phyloP scores from a whole-genome alignment of 1,140 invertebrate species.

The Macrobrachium rosenbergii region DNA sequence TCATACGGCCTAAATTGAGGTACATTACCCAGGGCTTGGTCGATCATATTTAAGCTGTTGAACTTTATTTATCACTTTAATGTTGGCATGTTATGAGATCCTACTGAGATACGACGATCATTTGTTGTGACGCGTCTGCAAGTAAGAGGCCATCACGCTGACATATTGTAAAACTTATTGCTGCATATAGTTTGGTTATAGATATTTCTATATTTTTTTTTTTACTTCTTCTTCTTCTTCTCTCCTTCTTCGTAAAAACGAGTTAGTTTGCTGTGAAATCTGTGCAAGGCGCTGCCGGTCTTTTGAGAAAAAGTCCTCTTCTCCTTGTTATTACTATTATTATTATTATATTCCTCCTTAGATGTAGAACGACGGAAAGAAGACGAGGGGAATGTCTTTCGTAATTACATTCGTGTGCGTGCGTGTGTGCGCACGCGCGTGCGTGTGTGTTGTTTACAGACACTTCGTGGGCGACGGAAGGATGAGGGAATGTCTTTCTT shows the following conservation, averaged over 20 bases:
- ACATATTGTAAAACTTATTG: slow-evolving; percentile 65
- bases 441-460: neutral
- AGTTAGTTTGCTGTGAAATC: slow-evolving; percentile 29
- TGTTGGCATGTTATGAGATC: slow-evolving; percentile 65
- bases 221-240: neutral
- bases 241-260: neutral
- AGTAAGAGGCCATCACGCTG: slow-evolving; percentile 63
- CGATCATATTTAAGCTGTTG: slow-evolving; percentile 63
- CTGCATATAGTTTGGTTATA: slow-evolving; percentile 63
- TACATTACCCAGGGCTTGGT: slow-evolving; percentile 61
- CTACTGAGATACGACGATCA: slow-evolving; percentile 62
- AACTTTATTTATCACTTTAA: slow-evolving; percentile 65
- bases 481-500: neutral
- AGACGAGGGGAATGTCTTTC: neutral
- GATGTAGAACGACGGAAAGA: neutral
- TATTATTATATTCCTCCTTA: neutral
- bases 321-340: neutral
- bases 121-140: slow-evolving; percentile 63
- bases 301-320: neutral
- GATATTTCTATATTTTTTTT: slow-evolving; percentile 54
- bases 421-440: neutral
- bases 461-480: neutral
- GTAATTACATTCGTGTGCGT: neutral
- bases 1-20: slow-evolving; percentile 62
- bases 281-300: neutral